A percentile compares a stretch with the other conserved stretches of the same genome.
These are phyloP conservation scores for Anthophora plumipes DNA, from an alignment of 2,888 invertebrate species.

Conservation along the genomic window DNA sequence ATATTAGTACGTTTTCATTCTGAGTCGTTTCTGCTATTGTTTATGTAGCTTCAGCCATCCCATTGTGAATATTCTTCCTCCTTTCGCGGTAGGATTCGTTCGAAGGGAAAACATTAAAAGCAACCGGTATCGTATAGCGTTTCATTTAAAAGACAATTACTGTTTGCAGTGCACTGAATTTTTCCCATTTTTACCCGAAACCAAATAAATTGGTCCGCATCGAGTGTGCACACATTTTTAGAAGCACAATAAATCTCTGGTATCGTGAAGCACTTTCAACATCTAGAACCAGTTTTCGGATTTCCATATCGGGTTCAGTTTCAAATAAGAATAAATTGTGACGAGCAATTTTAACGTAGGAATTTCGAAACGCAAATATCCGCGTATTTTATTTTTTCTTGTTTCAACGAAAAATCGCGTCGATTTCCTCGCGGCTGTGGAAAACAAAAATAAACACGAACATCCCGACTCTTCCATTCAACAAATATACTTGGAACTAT, in stretches of 20 bases:
- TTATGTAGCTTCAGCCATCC: neutral
- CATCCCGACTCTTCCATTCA: neutral
- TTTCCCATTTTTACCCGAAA: neutral
- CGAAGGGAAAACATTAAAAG: neutral
- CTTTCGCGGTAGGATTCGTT: neutral
- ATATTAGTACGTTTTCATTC: neutral
- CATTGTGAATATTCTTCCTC: neutral
- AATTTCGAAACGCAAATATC: slow-evolving; percentile 15
- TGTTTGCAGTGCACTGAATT: neutral
- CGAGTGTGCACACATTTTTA: slow-evolving; percentile 6
- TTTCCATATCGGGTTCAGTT: slow-evolving; percentile 26
- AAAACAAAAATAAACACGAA: slow-evolving; percentile 2
- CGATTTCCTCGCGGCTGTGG: neutral
- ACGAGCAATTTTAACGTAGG: neutral
- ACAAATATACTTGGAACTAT: neutral
- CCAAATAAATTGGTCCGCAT: neutral
- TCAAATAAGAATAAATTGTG: slow-evolving; percentile 23
- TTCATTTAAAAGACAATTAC: slow-evolving; percentile 12
- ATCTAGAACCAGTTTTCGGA: slow-evolving; percentile 25
- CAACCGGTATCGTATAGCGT: neutral
- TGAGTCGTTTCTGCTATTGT: neutral
- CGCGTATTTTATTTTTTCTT: neutral
- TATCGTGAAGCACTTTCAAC: slow-evolving; percentile 34
- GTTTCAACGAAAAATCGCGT: neutral
- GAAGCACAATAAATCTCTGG: slow-evolving; percentile 24